phyloP scores from a whole-genome alignment of 2,797 vertebrate species.

The Epinephelus awoara region DNA sequence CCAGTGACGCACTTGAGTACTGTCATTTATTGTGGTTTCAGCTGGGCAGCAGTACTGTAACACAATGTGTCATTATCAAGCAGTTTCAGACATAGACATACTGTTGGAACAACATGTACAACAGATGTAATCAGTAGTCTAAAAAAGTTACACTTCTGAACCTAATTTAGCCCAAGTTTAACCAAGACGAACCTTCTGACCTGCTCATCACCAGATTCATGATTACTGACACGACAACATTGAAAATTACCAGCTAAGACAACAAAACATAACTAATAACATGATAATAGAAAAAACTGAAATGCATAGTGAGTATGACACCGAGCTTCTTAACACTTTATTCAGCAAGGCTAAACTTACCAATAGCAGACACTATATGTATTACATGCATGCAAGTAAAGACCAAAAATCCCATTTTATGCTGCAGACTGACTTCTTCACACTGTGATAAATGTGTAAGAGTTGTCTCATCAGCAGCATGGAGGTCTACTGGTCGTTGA shows the following conservation, averaged over 20 bases:
- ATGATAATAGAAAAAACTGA: not conserved
- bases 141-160: not conserved
- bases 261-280: not conserved
- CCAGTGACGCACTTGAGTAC: not conserved
- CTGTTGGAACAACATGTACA: not conserved
- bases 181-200: too few relatives aligned
- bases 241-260: not conserved
- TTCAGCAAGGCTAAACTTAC: not conserved
- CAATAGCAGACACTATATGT: too few relatives aligned
- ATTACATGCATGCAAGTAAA: too few relatives aligned
- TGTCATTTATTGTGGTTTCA: not conserved
- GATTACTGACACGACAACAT: not conserved
- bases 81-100: not conserved
- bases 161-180: not conserved
- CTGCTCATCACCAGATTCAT: not conserved
- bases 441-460: too few relatives aligned
- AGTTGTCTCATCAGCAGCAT: not conserved
- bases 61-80: not conserved
- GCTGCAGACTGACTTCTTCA: too few relatives aligned
- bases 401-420: too few relatives aligned
- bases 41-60: not conserved
- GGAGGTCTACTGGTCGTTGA: constrained; percentile 1
- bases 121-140: not conserved
- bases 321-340: not conserved
- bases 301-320: not conserved